Percentiles rank a stretch among this genome's conserved stretches.
These are phyloP conservation scores for Meiosimyza platycephala DNA, from an alignment of 2,888 invertebrate species.

Conservation along the genomic window DNA sequence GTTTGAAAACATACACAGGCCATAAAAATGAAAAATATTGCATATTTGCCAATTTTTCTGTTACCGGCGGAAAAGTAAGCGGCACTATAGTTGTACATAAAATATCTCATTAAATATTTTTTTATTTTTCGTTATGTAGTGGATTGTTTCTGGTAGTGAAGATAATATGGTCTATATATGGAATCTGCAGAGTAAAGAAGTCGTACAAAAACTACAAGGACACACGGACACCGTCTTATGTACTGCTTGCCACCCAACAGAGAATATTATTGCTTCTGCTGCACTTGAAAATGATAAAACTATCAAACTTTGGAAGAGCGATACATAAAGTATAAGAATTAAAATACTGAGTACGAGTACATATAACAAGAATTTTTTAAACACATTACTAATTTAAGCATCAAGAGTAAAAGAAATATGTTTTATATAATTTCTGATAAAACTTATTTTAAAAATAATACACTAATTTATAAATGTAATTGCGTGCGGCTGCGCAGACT, in stretches of 20 bases:
- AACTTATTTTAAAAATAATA: background rate
- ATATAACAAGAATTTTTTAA: slow-evolving; percentile 1
- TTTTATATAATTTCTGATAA: slow-evolving; percentile 21
- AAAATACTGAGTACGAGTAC: background rate
- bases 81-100: slow-evolving; percentile 8
- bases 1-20: slow-evolving; percentile 97
- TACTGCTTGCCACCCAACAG: slow-evolving; percentile 98
- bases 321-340: slow-evolving; percentile 73
- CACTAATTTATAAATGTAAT: background rate
- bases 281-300: slow-evolving; percentile 99
- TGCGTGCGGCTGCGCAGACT: slow-evolving; percentile 16
- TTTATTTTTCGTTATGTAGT: slow-evolving; percentile 71
- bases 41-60: slow-evolving; percentile 99
- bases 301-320: slow-evolving; percentile 99
- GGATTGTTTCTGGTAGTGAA: slow-evolving; percentile 99
- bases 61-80: slow-evolving; percentile 96
- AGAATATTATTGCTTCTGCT: slow-evolving; percentile 99
- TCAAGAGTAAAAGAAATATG: slow-evolving; percentile 20
- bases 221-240: slow-evolving; percentile 97
- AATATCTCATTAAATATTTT: slow-evolving; percentile 10
- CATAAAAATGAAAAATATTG: slow-evolving; percentile 99
- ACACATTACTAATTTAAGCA: slow-evolving; percentile 14
- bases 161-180: slow-evolving; percentile 99
- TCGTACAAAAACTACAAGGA: slow-evolving; percentile 96
- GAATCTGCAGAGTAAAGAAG: slow-evolving; percentile 99